Conservation (phyloP, 2,888 invertebrate species). For the Cremastinae sp. region DNA sequence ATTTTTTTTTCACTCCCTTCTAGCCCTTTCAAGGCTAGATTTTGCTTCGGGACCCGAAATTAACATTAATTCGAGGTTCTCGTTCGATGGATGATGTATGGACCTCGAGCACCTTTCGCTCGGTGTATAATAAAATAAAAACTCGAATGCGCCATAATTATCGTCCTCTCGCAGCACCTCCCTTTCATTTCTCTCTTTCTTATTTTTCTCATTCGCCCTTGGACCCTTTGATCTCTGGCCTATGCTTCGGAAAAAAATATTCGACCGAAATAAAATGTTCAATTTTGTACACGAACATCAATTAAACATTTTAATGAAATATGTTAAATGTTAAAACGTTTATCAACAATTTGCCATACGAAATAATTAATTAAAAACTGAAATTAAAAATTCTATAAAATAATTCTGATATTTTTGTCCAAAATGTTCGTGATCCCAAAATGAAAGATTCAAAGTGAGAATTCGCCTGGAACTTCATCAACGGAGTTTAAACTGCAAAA, state of each 20-base stretch:
- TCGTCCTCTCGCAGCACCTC: slow-evolving; percentile 28
- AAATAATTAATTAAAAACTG: too few species aligned
- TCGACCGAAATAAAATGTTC: too few species aligned
- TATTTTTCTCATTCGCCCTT: slow-evolving; percentile 4
- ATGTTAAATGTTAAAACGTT: too few species aligned
- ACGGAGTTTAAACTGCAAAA: slow-evolving; percentile 40
- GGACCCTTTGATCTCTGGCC: slow-evolving; percentile 1
- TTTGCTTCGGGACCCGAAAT: slow-evolving; percentile 52
- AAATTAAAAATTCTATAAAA: too few species aligned
- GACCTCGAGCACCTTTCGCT: slow-evolving; percentile 16
- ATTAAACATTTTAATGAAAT: too few species aligned
- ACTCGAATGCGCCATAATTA: slow-evolving; percentile 46
- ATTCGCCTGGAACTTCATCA: slow-evolving; percentile 34
- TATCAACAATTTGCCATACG: too few species aligned
- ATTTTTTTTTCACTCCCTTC: slow-evolving; percentile 9
- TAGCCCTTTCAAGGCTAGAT: slow-evolving; percentile 41
- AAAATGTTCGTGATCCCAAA: slow-evolving; percentile 1
- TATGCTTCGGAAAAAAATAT: not conserved
- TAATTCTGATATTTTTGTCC: too few species aligned
- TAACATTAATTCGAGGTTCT: slow-evolving; percentile 55
- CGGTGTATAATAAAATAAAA: slow-evolving; percentile 17
- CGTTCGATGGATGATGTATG: slow-evolving; percentile 51
- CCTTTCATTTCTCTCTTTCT: not conserved
- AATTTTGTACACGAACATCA: too few species aligned
- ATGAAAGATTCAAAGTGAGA: slow-evolving; percentile 30